phyloP scores from a whole-genome alignment of 92 coral and sea anemone species.

The Porites evermanni region DNA sequence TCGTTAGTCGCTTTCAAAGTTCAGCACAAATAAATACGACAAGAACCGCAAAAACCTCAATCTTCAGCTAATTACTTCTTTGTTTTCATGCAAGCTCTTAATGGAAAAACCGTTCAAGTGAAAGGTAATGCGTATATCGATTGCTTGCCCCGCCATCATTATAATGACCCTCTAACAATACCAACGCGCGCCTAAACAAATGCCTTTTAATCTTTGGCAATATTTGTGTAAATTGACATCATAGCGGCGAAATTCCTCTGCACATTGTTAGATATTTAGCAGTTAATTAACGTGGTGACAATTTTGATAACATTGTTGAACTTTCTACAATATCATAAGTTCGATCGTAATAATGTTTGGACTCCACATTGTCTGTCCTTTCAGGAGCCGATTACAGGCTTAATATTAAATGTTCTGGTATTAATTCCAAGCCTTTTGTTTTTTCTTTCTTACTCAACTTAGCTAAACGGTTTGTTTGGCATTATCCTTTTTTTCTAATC shows the following conservation, averaged over 20 bases:
- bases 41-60: constrained; percentile 24
- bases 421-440: no score
- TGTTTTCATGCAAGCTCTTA: constrained; percentile 43
- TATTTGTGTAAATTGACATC: constrained; percentile 26
- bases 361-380: neutral
- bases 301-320: neutral
- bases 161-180: constrained; percentile 4
- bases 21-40: neutral
- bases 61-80: constrained; percentile 29
- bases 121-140: constrained; percentile 20
- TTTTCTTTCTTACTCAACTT: no score
- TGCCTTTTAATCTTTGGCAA: constrained; percentile 5
- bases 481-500: no score
- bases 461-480: no score
- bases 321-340: neutral
- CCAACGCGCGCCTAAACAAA: constrained; percentile 25
- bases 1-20: neutral
- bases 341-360: neutral
- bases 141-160: neutral
- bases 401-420: neutral
- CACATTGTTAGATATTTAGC: constrained; percentile 1
- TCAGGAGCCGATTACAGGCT: neutral
- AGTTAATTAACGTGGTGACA: constrained; percentile 1
- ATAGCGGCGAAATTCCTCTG: neutral
- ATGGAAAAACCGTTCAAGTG: constrained; percentile 3